Evolutionary conservation across 1,140 invertebrate species (phyloP), one percentile per base, ranked within the genome.

Genomic region (Bathynomus jamesi): DNA sequence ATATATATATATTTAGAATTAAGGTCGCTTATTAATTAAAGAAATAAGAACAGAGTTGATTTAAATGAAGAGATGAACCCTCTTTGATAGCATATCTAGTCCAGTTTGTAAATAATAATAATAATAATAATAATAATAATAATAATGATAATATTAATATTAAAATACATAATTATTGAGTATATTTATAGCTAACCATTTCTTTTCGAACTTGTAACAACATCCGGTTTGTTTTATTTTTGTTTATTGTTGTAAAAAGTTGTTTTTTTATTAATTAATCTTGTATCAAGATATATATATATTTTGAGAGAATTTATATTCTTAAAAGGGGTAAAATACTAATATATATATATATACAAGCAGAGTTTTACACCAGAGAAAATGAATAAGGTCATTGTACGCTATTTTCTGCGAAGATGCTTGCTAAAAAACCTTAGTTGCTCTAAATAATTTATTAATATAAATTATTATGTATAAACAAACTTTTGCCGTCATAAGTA

Each of bases 261-360:
- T 53, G 40, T 53, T 53, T 53, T 53, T 40, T 40, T 40, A 8
- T 53, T 53, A 17, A 53, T 53, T 53, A 53, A 53, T 53, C 40
- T 53, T 53, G 40, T 53, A 53, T 53, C 40, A 53, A 53, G 40
- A 53, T 53, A 53, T 53, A 53, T n/a, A n/a, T 53, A 53, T 53
- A 53, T 53, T 53, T 53, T 53, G 40, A 53, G 21, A 21, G 21
- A 17, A 11, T 53, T 53, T 53, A 53, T 53, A 53, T 53, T 21
- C 40, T 53, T 17, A 53, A 53, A 40, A 53, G 40, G 40, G 40
- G 40, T 53, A 17, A 53, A 17, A 53, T 53, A 53, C 40, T 17
- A 53, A 21, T 21, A 5, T n/a, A n/a, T n/a, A n/a, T n/a, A n/a
- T n/a, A n/a, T n/a, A n/a, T n/a, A n/a, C n/a, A n/a, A n/a, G n/a